Evolutionary conservation across 2,113 vertebrate genomes (phyloP).

Genomic region (Diadophis punctatus): DNA sequence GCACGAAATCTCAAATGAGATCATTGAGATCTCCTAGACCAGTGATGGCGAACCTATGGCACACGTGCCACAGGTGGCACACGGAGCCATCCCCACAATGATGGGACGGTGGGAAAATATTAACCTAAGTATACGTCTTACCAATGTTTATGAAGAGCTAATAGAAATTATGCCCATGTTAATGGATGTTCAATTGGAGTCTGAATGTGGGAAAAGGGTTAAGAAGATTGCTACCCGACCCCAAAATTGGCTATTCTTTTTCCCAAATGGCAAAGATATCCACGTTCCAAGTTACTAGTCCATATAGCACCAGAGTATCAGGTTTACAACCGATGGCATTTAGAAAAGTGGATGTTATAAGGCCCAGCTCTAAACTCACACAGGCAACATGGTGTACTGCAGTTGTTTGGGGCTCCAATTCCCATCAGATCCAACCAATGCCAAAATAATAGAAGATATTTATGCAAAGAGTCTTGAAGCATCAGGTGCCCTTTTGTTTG

Average conservation of each 20-base stretch:
- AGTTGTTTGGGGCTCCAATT: background rate
- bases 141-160: constrained; percentile 49
- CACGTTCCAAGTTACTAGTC: background rate
- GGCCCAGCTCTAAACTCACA: background rate
- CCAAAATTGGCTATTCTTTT: constrained; percentile 33
- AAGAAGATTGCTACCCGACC: constrained; percentile 8
- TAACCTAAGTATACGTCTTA: background rate
- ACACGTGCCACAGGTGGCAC: too few relatives aligned
- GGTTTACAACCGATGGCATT: background rate
- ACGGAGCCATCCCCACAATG: background rate
- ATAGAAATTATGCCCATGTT: background rate
- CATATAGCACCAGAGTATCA: background rate
- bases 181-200: background rate
- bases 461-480: background rate
- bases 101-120: background rate
- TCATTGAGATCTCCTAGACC: background rate
- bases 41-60: too few relatives aligned
- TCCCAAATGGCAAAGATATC: constrained; percentile 25
- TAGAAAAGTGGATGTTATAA: background rate
- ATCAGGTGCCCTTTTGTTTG: background rate
- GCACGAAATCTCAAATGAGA: background rate
- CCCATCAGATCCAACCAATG: background rate
- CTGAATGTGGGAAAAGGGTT: background rate
- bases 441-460: background rate
- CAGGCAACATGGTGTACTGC: background rate